Evolutionary conservation across 2,888 invertebrate species (phyloP).

Genomic region (Thymelicus acteon): DNA sequence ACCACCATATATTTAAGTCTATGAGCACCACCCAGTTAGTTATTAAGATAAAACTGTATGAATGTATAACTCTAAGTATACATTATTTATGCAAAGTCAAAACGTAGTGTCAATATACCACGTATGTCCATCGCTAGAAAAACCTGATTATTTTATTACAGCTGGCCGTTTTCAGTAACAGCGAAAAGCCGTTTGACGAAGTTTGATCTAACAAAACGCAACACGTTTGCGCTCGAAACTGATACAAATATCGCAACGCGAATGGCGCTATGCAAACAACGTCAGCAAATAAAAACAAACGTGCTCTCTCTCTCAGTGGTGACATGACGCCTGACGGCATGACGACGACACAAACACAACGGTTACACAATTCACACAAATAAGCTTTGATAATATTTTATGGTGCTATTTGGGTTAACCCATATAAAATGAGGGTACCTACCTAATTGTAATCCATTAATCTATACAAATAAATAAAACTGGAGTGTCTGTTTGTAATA

Average conservation of each 20-base stretch:
- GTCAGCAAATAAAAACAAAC: slow-evolving; percentile 9
- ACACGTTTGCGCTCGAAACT: not conserved
- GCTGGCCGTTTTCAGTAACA: not conserved
- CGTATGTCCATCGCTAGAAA: too few species aligned
- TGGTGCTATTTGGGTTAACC: not conserved
- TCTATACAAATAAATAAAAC: too few species aligned
- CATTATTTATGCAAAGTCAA: too few species aligned
- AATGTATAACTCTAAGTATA: too few species aligned
- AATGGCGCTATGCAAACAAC: slow-evolving; percentile 9
- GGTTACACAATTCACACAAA: not conserved
- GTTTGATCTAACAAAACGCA: not conserved
- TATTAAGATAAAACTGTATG: too few species aligned
- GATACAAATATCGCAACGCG: slow-evolving; percentile 1
- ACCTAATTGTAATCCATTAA: too few species aligned
- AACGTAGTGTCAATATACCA: too few species aligned
- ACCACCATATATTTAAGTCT: too few species aligned
- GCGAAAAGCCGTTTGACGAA: not conserved
- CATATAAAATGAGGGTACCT: too few species aligned
- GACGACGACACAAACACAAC: slow-evolving; percentile 6
- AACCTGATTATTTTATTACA: too few species aligned
- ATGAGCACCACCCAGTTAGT: too few species aligned
- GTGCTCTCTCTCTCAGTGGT: slow-evolving; percentile 7
- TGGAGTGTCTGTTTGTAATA: too few species aligned
- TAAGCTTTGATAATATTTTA: not conserved
- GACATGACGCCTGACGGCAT: not conserved